Base-by-base conservation (phyloP, 2,113 vertebrate species). In the Oreochromis aureus region DNA sequence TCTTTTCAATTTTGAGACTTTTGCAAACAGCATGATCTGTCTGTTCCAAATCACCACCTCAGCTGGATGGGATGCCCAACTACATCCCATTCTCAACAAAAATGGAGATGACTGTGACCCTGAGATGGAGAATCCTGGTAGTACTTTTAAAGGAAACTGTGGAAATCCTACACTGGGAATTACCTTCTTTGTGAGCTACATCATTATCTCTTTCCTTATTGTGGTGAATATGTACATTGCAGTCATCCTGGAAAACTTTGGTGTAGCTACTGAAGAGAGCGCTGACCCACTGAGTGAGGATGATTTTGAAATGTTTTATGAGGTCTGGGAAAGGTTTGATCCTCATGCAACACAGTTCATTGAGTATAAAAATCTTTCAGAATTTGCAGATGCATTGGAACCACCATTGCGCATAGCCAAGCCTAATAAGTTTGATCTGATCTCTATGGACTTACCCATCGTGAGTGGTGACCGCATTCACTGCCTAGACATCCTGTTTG, bases 191-290 rank as follows among this genome's bases (percentile, higher is more conserved):
- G 98, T 98, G 84, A 98, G 97, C 93, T 99, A 99, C 80, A 98
- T 99, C 55, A 99, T 99, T 84, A 98, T 99, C 82, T 99, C 95
- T 24, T 99, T 99, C 86, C 96, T 99, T 88, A 97, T 99, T 2
- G 98, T 99, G 82, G 96, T 99, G 79, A 99, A 99, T 90, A 99
- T 99, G 98, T 99, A 99, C 95, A 99, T 99, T 19, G 98, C 98
- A 30, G 98, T 99, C 81, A 99, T 99, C 91, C 91, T 99, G 93
- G 98, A 99, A 94, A 99, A 99, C 93, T 99, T 99, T 15, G 81
- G 98, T 51, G 98, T 99, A 78, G 98, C 98, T 13, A 99, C 98
- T 1, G 98, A 99, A 89, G 98, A 99, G 93, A 99, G 98, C 0
- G 94, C 98, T 0, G 98, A 99, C 82, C 98, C 98, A 8, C 93